These are phyloP conservation scores for Gymnocheta viridis DNA, from an alignment of 2,888 invertebrate species.

Conservation along the genomic window DNA sequence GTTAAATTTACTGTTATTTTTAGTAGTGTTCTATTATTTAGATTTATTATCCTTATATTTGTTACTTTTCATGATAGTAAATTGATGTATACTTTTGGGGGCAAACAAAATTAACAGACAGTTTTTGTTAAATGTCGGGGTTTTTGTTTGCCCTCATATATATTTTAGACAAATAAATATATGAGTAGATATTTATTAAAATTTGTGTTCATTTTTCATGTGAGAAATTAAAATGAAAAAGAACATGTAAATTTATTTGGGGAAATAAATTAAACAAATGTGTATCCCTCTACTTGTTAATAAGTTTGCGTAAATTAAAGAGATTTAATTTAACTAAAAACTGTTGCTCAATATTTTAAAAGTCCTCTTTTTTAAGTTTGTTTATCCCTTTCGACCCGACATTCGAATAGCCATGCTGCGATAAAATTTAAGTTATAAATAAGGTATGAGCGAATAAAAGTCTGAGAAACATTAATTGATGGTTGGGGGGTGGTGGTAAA, in stretches of 20 bases:
- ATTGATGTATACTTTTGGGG: conserved; percentile 37
- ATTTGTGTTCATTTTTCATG: conserved; percentile 47
- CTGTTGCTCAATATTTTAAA: too few species aligned
- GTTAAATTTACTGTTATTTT: conserved; percentile 66
- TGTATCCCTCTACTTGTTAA: neutral
- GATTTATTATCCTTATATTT: conserved; percentile 64
- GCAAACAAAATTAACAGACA: conserved; percentile 29
- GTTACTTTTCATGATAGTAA: conserved; percentile 18
- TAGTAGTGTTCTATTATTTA: conserved; percentile 66
- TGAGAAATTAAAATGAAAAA: neutral
- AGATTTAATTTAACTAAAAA: neutral
- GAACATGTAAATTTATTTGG: neutral
- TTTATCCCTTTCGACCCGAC: too few species aligned
- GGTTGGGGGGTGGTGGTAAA: too few species aligned
- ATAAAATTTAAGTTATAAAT: too few species aligned
- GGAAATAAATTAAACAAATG: neutral
- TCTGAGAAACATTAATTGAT: too few species aligned
- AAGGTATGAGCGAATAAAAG: too few species aligned
- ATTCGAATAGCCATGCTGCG: too few species aligned
- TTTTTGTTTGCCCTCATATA: neutral
- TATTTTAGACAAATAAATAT: conserved; percentile 52
- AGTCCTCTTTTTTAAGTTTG: too few species aligned
- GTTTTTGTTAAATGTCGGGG: conserved; percentile 32
- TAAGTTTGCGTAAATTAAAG: neutral
- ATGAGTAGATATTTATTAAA: conserved; percentile 53